These are phyloP conservation scores for Drosophila tristis DNA, from an alignment of 1,140 invertebrate genomes.

Conservation along the genomic window DNA sequence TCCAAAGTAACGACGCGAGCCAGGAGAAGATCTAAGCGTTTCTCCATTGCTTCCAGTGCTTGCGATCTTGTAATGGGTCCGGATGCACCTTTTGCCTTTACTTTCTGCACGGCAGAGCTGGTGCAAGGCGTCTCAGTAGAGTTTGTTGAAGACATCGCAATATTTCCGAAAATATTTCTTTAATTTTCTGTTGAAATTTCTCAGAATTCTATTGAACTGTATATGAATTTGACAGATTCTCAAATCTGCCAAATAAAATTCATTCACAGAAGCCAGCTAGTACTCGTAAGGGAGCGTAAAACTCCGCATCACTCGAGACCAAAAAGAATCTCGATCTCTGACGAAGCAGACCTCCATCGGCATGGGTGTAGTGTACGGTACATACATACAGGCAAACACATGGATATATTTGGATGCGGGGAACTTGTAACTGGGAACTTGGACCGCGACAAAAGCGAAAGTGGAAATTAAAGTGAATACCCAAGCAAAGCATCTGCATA, in stretches of 20 bases:
- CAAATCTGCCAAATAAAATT: slow-evolving; percentile 24
- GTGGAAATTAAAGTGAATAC: slow-evolving; percentile 23
- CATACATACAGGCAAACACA: background rate
- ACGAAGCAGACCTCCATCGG: slow-evolving; percentile 46
- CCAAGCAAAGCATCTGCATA: no score
- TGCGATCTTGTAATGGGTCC: background rate
- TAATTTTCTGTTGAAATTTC: background rate
- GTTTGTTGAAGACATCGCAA: background rate
- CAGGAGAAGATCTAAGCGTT: slow-evolving; percentile 23
- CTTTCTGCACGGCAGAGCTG: background rate
- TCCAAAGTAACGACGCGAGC: slow-evolving; percentile 30
- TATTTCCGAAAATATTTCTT: background rate
- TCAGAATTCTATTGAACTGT: background rate
- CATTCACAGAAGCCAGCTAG: slow-evolving; percentile 14
- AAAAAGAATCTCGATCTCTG: slow-evolving; percentile 32
- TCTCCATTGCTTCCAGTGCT: slow-evolving; percentile 23
- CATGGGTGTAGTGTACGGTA: slow-evolving; percentile 32
- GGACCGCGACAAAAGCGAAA: slow-evolving; percentile 33
- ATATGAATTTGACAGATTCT: background rate
- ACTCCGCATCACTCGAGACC: slow-evolving; percentile 18
- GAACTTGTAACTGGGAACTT: slow-evolving; percentile 52
- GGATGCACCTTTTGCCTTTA: background rate
- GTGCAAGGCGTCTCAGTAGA: background rate
- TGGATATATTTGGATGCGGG: slow-evolving; percentile 49
- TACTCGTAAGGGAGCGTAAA: slow-evolving; percentile 16